These are phyloP conservation scores for Cephus nigrinus DNA, from an alignment of 2,888 invertebrate genomes.

Conservation along the genomic window DNA sequence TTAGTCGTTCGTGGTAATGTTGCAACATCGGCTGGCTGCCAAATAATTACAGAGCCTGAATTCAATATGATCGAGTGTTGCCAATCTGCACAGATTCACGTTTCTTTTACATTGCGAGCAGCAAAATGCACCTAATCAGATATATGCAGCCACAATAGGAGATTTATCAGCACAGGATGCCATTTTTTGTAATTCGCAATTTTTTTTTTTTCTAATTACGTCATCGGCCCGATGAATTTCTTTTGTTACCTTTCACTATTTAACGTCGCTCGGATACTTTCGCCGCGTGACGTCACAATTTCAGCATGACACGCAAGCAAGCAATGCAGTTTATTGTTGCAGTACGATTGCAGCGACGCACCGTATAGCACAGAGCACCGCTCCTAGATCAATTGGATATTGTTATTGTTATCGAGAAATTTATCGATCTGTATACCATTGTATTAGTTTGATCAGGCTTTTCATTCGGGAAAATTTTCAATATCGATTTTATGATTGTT, in stretches of 20 bases:
- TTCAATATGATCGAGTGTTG: not conserved
- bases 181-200: not conserved
- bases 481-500: rapidly evolving
- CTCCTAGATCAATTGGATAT: not conserved
- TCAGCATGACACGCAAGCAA: not conserved
- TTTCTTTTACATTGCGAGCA: not conserved
- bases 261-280: not conserved
- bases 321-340: not conserved
- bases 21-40: conserved; percentile 14
- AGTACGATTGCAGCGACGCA: not conserved
- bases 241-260: not conserved
- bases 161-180: not conserved
- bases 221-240: too few relatives aligned
- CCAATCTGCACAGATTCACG: not conserved
- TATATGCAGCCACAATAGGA: not conserved
- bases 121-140: not conserved
- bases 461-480: not conserved
- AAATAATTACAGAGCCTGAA: not conserved
- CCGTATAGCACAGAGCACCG: not conserved
- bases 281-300: not conserved
- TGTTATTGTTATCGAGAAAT: not conserved
- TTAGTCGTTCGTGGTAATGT: conserved; percentile 68
- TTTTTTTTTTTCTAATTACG: not conserved
- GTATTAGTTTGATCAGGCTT: not conserved
- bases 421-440: not conserved